Evolutionary conservation across 2,797 vertebrate genomes (phyloP), one percentile per base, ranked within the genome.

Genomic region (Microchirus variegatus): DNA sequence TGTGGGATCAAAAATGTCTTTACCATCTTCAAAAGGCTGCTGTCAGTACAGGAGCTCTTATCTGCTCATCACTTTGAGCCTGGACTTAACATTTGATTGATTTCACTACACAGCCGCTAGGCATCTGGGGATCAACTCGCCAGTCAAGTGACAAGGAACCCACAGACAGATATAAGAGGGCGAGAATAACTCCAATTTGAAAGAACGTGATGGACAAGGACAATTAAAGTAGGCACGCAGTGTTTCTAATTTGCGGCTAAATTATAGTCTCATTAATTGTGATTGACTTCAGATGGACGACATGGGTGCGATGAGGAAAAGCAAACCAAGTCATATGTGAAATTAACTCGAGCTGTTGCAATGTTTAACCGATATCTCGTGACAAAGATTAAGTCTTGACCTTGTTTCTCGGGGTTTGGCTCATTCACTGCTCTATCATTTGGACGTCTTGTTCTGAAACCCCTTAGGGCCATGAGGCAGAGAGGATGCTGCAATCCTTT

Each of bases 401-500:
- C 67, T 77, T 78, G 79, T 75, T 83, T 78, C 57, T 16, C 37
- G 38, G 63, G 70, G 78, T 74, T 80, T 58, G 60, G 69, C 38
- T 68, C 72, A 31, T 35, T 66, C 41, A 41, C 58, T 61, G 67
- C 64, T 73, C 54, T 59, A 52, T 72, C 70, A 73, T 78, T 68
- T 37, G 62, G 68, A 78, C 57, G 70, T 70, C 73, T 81, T 73
- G 65, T 76, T 85, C 75, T 73, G 65, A 31, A 57, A 44, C 79
- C 82, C 82, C 78, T 0, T 9, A 51, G 60, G 64, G 70, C 75
- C 63, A 44, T 2, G 43, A 50, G 46, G 73, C 70, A 37, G 57
- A 63, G 67, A 31, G 68, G 81, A 89, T 89, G 90, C 79, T 88
- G 86, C 87, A 90, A 89, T 80, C 78, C 72, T 81, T 83, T 89